Evolutionary conservation across 2,888 invertebrate species (phyloP).

Genomic region (Cryptus viduatorius): DNA sequence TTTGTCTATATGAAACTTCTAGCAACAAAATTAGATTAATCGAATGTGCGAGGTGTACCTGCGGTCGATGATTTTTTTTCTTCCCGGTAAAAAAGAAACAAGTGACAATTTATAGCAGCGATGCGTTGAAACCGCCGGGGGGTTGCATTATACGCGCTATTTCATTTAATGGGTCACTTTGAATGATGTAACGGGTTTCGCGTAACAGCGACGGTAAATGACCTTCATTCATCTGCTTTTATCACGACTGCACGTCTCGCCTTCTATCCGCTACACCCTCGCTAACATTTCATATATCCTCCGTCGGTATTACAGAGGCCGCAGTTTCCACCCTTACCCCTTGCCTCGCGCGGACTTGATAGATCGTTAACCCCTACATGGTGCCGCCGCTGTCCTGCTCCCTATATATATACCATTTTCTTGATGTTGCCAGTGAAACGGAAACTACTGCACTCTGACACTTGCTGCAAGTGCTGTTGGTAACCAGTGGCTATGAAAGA

Average conservation of each 20-base stretch:
- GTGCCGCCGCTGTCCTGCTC: constrained; percentile 26
- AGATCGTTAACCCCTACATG: constrained; percentile 23
- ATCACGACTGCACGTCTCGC: constrained; percentile 30
- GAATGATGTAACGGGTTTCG: constrained; percentile 55
- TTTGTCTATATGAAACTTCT: neutral
- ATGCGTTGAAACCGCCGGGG: neutral
- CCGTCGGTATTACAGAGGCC: constrained; percentile 50
- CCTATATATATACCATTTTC: constrained; percentile 30
- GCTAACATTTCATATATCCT: constrained; percentile 31
- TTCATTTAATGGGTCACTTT: constrained; percentile 45
- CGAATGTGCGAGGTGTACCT: neutral
- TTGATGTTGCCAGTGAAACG: constrained; percentile 9
- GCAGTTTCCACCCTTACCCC: neutral
- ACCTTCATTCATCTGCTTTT: constrained; percentile 58
- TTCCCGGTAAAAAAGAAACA: neutral
- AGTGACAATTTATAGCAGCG: constrained; percentile 17
- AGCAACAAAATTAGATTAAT: neutral
- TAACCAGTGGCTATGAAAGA: constrained; percentile 7
- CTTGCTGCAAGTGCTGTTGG: constrained; percentile 4
- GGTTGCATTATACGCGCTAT: constrained; percentile 13
- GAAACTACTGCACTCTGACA: constrained; percentile 6
- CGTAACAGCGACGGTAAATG: constrained; percentile 46
- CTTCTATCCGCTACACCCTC: neutral
- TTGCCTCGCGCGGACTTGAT: neutral
- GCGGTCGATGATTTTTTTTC: neutral